Conservation (phyloP, 2,888 invertebrate species). For the Chalcis sispes region DNA sequence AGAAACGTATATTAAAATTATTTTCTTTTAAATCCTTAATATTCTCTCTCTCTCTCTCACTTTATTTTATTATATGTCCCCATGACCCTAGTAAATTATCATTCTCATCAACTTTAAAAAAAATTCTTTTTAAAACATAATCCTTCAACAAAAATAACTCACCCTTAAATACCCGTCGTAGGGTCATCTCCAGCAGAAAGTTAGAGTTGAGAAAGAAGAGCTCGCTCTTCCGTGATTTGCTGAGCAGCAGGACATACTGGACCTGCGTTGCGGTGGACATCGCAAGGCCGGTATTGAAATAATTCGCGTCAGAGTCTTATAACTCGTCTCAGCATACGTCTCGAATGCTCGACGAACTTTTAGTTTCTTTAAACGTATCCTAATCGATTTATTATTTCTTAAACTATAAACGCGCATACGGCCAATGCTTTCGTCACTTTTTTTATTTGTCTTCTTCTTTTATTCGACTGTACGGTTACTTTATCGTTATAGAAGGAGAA, state of each 20-base stretch:
- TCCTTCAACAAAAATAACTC: conserved; percentile 57
- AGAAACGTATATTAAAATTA: too few species aligned
- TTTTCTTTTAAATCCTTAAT: too few species aligned
- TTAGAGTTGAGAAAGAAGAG: conserved; percentile 62
- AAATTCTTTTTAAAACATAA: too few species aligned
- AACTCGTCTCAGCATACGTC: too few species aligned
- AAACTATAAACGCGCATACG: not conserved
- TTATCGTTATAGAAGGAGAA: not conserved
- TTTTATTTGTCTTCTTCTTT: not conserved
- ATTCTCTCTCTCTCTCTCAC: too few species aligned
- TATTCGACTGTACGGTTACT: not conserved
- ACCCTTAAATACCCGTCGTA: conserved; percentile 65
- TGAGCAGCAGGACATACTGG: conserved; percentile 63
- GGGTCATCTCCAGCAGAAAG: conserved; percentile 63
- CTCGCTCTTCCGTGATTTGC: conserved; percentile 63
- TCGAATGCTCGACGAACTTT: too few species aligned
- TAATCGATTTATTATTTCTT: conserved; percentile 37
- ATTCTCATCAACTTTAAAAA: too few species aligned
- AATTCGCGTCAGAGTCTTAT: too few species aligned
- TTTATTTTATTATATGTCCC: too few species aligned
- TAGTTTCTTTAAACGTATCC: not conserved
- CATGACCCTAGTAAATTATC: too few species aligned
- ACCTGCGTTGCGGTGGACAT: conserved; percentile 3
- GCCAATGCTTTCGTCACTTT: not conserved
- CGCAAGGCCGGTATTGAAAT: too few species aligned